Base-by-base conservation (phyloP, 2,888 invertebrate species). In the Odontothrips loti region DNA sequence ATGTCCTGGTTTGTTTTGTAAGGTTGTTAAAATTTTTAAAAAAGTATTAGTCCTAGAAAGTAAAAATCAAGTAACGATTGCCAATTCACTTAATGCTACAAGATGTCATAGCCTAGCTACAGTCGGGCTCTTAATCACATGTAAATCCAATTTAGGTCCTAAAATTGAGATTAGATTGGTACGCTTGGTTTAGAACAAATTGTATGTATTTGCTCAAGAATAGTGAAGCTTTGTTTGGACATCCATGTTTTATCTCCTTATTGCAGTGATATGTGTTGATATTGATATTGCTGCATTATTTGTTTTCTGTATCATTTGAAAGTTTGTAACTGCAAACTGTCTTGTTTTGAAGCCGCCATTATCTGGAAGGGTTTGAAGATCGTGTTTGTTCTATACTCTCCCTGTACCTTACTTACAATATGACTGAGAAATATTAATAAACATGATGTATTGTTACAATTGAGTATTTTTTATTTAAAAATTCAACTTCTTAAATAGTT, bases 361-460 rank as follows among this genome's bases (percentile, higher is more conserved):
- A 75, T 75, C 68, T 75, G 68, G 68, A 75, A 75, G 68, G 68
- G 68, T 75, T 75, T 75, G 68, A 75, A 75, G 68, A 75, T 75
- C 68, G 23, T 27, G 68, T 27, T 75, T 75, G 68, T 75, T 75
- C 68, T 75, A 27, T 75, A 75, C 68, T 75, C 68, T 75, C 68
- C 68, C 68, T 75, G 68, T 75, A 75, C 68, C 68, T 75, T 75
- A 75, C 68, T 75, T 75, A 75, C 68, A 75, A 75, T 75, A 75
- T 75, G 68, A 75, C 68, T 75, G 68, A 75, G 68, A 75, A 75
- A 75, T 75, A 75, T 75, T 75, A 75, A 75, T 75, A 75, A 75
- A 75, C 68, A 75, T 75, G 68, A 75, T 75, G 68, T 75, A 75
- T 75, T 75, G 68, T 75, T 75, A 75, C 68, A 75, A 9, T 3